These are phyloP conservation scores for Ditula angustiorana DNA, from an alignment of 2,888 invertebrate species.

Conservation along the genomic window DNA sequence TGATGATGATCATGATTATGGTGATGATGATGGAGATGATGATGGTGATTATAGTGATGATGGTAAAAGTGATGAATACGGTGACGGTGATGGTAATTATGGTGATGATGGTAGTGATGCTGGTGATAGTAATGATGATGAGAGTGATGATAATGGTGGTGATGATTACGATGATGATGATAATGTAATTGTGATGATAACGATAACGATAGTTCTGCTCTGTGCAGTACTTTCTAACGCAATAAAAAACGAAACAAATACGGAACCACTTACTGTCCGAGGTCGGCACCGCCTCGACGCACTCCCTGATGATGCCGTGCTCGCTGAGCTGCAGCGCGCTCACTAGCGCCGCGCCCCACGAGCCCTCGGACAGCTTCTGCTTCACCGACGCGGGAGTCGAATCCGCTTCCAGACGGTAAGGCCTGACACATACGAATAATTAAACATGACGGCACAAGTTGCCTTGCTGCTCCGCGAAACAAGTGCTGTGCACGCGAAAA, in stretches of 20 bases:
- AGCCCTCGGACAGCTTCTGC: slow-evolving; percentile 82
- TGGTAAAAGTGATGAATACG: too few relatives aligned
- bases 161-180: background rate
- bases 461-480: too few relatives aligned
- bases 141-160: background rate
- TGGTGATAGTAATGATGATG: background rate
- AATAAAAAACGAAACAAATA: background rate
- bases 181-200: slow-evolving; percentile 18
- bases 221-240: too few relatives aligned
- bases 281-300: slow-evolving; percentile 92
- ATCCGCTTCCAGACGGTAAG: slow-evolving; percentile 93
- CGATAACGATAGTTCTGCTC: slow-evolving; percentile 25
- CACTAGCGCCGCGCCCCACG: slow-evolving; percentile 91
- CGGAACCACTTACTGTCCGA: slow-evolving; percentile 87
- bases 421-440: slow-evolving; percentile 88
- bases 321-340: slow-evolving; percentile 94
- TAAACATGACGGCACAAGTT: too few relatives aligned
- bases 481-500: too few relatives aligned
- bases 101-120: background rate
- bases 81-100: too few relatives aligned
- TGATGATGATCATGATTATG: too few relatives aligned
- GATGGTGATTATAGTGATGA: too few relatives aligned
- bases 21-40: too few relatives aligned
- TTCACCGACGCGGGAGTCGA: slow-evolving; percentile 92
- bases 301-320: slow-evolving; percentile 89